Evolutionary conservation across 1,140 invertebrate genomes (phyloP).

Genomic region (Delia radicum): DNA sequence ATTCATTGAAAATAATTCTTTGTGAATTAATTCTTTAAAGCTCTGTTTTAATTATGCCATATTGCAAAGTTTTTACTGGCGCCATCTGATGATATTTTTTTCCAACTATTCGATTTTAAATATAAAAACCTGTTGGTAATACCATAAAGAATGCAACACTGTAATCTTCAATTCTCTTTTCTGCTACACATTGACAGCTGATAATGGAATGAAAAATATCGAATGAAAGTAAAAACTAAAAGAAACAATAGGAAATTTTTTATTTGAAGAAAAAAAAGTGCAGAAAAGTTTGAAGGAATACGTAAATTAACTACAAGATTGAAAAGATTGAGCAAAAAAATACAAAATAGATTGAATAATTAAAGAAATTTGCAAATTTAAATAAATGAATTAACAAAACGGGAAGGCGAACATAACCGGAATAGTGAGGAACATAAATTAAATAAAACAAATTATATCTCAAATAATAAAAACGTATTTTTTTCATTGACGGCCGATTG

Average conservation of each 20-base stretch:
- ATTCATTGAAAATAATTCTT: too few species aligned
- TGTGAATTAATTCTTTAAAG: too few species aligned
- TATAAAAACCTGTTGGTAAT: too few species aligned
- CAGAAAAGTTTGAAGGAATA: neutral
- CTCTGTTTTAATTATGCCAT: too few species aligned
- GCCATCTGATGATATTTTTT: too few species aligned
- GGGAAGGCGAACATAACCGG: neutral
- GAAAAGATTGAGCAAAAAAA: neutral
- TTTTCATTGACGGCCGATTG: neutral
- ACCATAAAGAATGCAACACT: neutral
- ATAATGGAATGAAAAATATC: neutral
- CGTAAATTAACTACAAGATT: neutral
- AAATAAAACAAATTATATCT: too few species aligned
- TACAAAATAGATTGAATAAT: neutral
- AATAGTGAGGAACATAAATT: neutral
- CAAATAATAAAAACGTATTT: neutral
- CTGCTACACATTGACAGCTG: neutral
- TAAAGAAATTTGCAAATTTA: neutral
- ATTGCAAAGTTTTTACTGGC: too few species aligned
- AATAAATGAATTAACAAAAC: neutral
- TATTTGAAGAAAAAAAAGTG: neutral
- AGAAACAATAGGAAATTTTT: conserved; percentile 2
- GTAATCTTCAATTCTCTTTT: neutral
- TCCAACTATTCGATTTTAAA: too few species aligned
- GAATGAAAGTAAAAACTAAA: conserved; percentile 2